These are phyloP conservation scores for Luperina nickerlii DNA, from an alignment of 2,888 invertebrate genomes.

Conservation along the genomic window DNA sequence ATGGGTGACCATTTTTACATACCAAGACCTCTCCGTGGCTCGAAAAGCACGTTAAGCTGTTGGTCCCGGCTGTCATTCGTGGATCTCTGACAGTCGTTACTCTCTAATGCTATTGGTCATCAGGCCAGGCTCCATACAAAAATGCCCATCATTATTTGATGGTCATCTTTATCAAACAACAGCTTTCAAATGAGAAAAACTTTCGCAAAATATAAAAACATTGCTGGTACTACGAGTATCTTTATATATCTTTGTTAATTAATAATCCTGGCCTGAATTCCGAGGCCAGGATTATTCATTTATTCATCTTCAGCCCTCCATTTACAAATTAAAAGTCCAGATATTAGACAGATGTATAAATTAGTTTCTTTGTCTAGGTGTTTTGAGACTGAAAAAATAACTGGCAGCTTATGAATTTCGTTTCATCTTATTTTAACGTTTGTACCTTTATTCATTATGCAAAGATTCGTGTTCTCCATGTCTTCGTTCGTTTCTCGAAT, in stretches of 20 bases:
- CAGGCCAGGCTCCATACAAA: too few relatives aligned
- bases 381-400: conserved; percentile 35
- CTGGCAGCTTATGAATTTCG: conserved; percentile 37
- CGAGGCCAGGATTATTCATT: conserved; percentile 23
- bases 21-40: too few relatives aligned
- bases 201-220: conserved; percentile 4
- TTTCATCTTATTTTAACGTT: conserved; percentile 37
- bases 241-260: too few relatives aligned
- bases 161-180: background rate
- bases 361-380: conserved; percentile 42
- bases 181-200: conserved; percentile 5
- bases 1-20: too few relatives aligned
- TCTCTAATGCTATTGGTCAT: too few relatives aligned
- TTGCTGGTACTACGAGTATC: background rate
- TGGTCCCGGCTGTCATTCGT: too few relatives aligned
- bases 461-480: background rate
- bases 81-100: too few relatives aligned
- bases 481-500: background rate
- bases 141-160: too few relatives aligned
- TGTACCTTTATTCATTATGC: conserved; percentile 23
- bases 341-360: conserved; percentile 56
- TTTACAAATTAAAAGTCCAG: conserved; percentile 49
- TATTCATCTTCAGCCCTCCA: conserved; percentile 32
- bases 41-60: too few relatives aligned
- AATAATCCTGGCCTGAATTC: background rate